Base-by-base conservation (phyloP, 1,140 invertebrate species). In the Aphidius ervi region DNA sequence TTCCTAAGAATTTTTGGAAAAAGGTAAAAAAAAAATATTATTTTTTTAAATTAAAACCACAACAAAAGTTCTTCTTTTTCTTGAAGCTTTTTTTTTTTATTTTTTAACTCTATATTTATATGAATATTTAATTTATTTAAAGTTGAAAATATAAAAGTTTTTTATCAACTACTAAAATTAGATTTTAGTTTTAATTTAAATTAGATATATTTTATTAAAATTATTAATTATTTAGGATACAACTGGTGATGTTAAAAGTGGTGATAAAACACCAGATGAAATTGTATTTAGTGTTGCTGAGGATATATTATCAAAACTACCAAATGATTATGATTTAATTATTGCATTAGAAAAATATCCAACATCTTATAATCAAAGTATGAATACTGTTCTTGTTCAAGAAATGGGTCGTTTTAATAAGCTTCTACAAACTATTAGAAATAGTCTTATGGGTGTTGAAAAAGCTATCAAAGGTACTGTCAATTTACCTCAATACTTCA, bases 341-440 rank as follows among this genome's bases (percentile, higher is more conserved):
- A 72, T 81, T 48, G 81, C 88, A 63, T 71, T 88, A 76, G 75
- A 84, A 72, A 87, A 89, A 80, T 92, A 92, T 82, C 88, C 94
- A 46, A 91, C 92, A 39, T 76, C 83, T 37, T 88, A 96, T 79
- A 81, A 88, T 72, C 92, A 94, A 76, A 93, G 90, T 63, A 93
- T 95, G 91, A 94, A 94, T 74, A 94, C 93, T n/a, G 94, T 97
- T 9, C 81, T 97, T 57, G 90, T 96, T 1, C 94, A 97, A 79
- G 94, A 97, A 82, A 95, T 95, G 86, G 90, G 87, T 9, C 80
- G 94, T 50, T 97, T 94, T 71, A 95, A 97, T 71, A 88, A 85
- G 62, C 82, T 97, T 2, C 81, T 96, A 1, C 77, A 73, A 23
- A 85, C 86, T 4, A 92, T 97, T 54, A 78, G 90, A 50, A 81